Evolutionary conservation across 2,113 vertebrate genomes (phyloP), one percentile per base, ranked within the genome.

Genomic region (Synodontis membranacea): DNA sequence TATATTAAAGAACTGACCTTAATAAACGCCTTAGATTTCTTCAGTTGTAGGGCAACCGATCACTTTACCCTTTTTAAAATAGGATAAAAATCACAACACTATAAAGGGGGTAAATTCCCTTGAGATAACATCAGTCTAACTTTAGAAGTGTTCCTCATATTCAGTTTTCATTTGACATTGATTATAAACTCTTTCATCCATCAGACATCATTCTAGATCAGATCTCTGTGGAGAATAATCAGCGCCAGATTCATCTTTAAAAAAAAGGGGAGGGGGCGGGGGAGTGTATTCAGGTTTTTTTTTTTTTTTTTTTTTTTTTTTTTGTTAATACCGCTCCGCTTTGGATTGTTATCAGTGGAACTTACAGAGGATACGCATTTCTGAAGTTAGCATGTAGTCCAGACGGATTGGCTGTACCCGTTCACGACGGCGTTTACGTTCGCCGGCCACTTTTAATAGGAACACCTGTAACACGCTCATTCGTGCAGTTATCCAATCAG

Each of bases 21-120:
- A 86, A 82, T 88, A 89, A 88, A 83, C 23, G 84, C 66, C 84
- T 88, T 86, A 80, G 81, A 88, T 88, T 88, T 90, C 7, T 82
- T 80, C 82, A 82, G 60, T 84, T 88, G 82, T 90, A 90, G 89
- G 84, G 84, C 89, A 90, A 86, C 82, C 11, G 82, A 88, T 86
- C 84, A 86, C 87, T 90, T 89, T 86, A 83, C 89, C 86, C 89
- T 83, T 88, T 88, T 84, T 84, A 14, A 82, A 88, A 89, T 58
- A 74, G 74, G 62, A 83, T 78, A 76, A 72, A 84, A 84, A 72
- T 46, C 54, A 44, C 78, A 88, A 84, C 83, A 83, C 28, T 80
- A 82, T 75, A 86, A 83, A 88, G 80, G 84, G 84, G 76, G 72
- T 87, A 79, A 86, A 86, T 82, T 87, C 87, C 82, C 84, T 86